Base-by-base conservation (phyloP, 2,797 vertebrate genomes). In the Pipistrellus nathusii region DNA sequence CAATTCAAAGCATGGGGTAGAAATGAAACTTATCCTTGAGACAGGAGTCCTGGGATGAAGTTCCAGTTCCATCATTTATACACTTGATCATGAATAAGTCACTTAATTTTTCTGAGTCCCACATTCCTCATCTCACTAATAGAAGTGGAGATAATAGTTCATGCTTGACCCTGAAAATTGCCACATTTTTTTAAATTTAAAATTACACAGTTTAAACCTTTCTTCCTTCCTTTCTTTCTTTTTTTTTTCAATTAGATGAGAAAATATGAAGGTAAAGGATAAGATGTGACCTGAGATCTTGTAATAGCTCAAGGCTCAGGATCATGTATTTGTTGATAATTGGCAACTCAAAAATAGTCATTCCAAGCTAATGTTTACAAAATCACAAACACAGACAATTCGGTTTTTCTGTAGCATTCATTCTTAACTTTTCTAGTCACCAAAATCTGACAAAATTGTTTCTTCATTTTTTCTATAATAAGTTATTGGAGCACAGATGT, bases 361-460 rank as follows among this genome's bases (percentile, higher is more conserved):
- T 88, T 91, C n/a, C 18, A 59, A 59, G 32, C 30, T 55, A 77
- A 76, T 32, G 80, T 83, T 88, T 84, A 32, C 48, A 86, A 88
- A 94, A 55, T 77, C 5, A 44, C 27, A 75, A 81, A 72, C 27
- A 27, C 15, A 35, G 23, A 8, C 18, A 66, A 85, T 75, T 87
- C 48, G 18, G 3, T 53, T 96, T 4, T 38, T 89, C 46, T 85
- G 84, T 64, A 66, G 30, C 59, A 89, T 11, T 51, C 72, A 46
- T 38, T 15, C 17, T 93, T 62, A 84, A 76, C 3, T 93, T 87
- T 77, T 71, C n/a, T 85, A 30, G 23, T 86, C 71, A 93, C 15
- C 20, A 17, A 85, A 87, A 82, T 27, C 3, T n/a, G 51, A 59
- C 21, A 66, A 92, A 76, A 91, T 46, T 44, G 9, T 59, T 62